Base-by-base conservation (phyloP, 2,888 invertebrate species). In the Mermis nigrescens region DNA sequence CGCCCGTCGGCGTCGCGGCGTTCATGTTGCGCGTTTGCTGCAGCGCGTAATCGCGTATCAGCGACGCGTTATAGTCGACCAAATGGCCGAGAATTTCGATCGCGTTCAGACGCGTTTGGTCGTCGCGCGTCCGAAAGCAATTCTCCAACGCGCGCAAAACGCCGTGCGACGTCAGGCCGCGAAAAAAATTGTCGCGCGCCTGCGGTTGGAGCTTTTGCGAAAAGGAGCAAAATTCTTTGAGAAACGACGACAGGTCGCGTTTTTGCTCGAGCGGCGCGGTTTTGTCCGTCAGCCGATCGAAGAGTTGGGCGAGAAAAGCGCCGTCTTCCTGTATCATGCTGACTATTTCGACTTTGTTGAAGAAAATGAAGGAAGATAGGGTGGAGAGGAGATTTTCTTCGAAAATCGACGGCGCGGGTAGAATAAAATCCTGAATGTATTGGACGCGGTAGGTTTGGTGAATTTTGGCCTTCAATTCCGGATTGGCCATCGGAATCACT, bases 371-470 rank as follows among this genome's bases (percentile, higher is more conserved):
- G 80, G 92, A 94, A 74, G 87, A 89, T 70, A 99, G 79, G 62
- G 92, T 90, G 70, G 91, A 92, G 65, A 98, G 81, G 82, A 95
- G 84, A 75, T 95, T 98, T 76, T 99, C 99, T 74, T 99, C 99
- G 76, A 95, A 98, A 68, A 99, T 88, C 66, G 92, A 92, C 15
- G 98, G 95, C 55, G 95, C 90, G 28, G 98, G 98, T 72, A 99
- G 79, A 69, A 98, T 95, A 69, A 95, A 92, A 77, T 99, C 98
- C 68, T 80, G 78, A 59, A 98, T 94, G 77, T 99, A 99, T 79
- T 99, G 98, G 71, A 98, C 94, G 75, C 95, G 82, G 78, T 94
- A 98, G 60, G 95, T 98, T 78, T 98, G 95, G 78, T 99, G 98
- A 68, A 99, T 99, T 81, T 98, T 99, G 60, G 89, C 85, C 68